These are phyloP conservation scores for Chaetura pelagica DNA, from an alignment of 2,113 vertebrate species.

Conservation along the genomic window DNA sequence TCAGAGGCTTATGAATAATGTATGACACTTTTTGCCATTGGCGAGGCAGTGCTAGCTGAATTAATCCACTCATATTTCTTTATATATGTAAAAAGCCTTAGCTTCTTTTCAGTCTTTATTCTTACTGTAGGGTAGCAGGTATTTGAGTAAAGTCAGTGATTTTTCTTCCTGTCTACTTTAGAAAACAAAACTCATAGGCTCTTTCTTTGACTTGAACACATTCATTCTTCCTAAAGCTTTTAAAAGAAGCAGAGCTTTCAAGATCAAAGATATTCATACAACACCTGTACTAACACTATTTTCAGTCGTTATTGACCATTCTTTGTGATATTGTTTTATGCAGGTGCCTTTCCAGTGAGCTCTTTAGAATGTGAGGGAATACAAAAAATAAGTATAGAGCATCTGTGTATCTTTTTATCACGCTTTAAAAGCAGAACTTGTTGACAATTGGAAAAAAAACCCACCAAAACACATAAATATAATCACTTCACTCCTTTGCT, in stretches of 20 bases:
- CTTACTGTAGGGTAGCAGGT: constrained; percentile 26
- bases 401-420: constrained; percentile 53
- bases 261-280: constrained; percentile 80
- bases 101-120: constrained; percentile 60
- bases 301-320: constrained; percentile 75
- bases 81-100: not conserved
- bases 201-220: constrained; percentile 74
- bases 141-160: constrained; percentile 60
- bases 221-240: constrained; percentile 78
- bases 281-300: constrained; percentile 81
- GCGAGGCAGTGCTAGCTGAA: constrained; percentile 34
- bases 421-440: constrained; percentile 47
- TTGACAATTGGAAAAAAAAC: not conserved
- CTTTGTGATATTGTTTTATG: constrained; percentile 75
- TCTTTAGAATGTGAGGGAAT: constrained; percentile 67
- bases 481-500: constrained; percentile 35
- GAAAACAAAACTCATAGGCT: constrained; percentile 62
- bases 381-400: constrained; percentile 61
- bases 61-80: constrained; percentile 48
- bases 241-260: constrained; percentile 75
- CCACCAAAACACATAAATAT: not conserved
- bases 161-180: constrained; percentile 74
- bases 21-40: constrained; percentile 32
- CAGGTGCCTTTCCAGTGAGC: constrained; percentile 74
- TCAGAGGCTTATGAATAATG: constrained; percentile 62